phyloP scores from a whole-genome alignment of 1,140 invertebrate genomes.

The Drosophila bocki region DNA sequence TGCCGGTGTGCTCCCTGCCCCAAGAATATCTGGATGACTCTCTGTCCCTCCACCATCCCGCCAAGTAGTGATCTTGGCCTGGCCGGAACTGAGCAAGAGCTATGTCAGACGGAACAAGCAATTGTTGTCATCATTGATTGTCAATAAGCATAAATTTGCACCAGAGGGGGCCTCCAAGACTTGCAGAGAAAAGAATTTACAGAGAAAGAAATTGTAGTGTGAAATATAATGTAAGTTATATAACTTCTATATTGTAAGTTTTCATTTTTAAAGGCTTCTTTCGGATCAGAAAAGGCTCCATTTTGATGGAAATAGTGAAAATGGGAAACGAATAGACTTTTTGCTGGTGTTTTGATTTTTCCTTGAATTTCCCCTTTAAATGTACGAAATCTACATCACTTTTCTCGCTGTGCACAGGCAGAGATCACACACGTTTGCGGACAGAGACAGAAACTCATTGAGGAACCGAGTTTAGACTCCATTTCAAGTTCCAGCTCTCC shows the following conservation, averaged over 20 bases:
- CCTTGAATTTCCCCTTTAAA: too few species aligned
- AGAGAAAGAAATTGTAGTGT: neutral
- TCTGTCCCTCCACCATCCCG: neutral
- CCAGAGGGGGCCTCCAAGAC: slow-evolving; percentile 68
- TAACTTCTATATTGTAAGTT: too few species aligned
- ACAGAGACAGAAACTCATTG: slow-evolving; percentile 17
- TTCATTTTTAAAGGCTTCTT: too few species aligned
- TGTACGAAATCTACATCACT: neutral
- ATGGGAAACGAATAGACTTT: too few species aligned
- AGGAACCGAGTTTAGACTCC: slow-evolving; percentile 16
- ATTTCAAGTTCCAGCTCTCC: slow-evolving; percentile 11
- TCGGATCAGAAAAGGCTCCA: too few species aligned
- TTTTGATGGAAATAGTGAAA: too few species aligned
- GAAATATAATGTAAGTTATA: too few species aligned
- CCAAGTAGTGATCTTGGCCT: slow-evolving; percentile 1
- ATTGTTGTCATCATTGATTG: slow-evolving; percentile 85
- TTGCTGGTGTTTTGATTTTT: neutral
- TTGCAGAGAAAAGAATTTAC: slow-evolving; percentile 3
- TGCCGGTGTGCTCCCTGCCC: slow-evolving; percentile 36
- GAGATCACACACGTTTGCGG: slow-evolving; percentile 5
- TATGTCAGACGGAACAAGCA: slow-evolving; percentile 77
- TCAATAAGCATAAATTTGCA: slow-evolving; percentile 85
- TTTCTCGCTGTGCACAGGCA: slow-evolving; percentile 15
- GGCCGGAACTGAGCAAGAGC: slow-evolving; percentile 54
- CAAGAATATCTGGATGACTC: slow-evolving; percentile 1